Conservation (phyloP, 2,888 invertebrate species). For the Deladenus siricidicola region DNA sequence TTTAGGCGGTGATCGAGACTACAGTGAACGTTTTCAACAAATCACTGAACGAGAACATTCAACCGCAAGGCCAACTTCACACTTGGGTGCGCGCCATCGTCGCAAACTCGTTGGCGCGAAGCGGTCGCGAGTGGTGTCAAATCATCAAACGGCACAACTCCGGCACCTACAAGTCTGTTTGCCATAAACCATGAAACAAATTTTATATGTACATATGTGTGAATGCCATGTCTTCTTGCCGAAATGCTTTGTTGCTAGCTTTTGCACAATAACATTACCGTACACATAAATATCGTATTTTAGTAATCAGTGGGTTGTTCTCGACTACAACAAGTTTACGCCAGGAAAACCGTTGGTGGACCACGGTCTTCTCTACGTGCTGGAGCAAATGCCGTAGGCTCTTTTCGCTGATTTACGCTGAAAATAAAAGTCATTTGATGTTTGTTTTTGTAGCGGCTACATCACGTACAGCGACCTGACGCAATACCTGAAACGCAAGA, state of each 20-base stretch:
- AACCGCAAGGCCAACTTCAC: constrained; percentile 57
- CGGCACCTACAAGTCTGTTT: constrained; percentile 71
- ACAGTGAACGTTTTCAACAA: constrained; percentile 69
- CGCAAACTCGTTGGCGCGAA: constrained; percentile 71
- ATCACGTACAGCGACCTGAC: constrained; percentile 46
- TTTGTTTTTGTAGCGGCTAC: constrained; percentile 34
- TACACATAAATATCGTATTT: too few species aligned
- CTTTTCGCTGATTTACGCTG: constrained; percentile 10
- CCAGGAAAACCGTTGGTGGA: constrained; percentile 55
- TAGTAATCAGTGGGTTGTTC: constrained; percentile 76
- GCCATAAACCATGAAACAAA: too few species aligned
- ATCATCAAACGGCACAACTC: constrained; percentile 67
- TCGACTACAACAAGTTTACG: constrained; percentile 66
- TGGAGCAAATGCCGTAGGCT: constrained; percentile 65
- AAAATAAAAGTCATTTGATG: background rate
- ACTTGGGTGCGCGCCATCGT: constrained; percentile 72
- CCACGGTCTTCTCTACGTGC: constrained; percentile 62
- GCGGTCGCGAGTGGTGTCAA: constrained; percentile 68
- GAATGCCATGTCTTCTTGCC: background rate
- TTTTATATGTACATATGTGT: constrained; percentile 18
- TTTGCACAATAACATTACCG: constrained; percentile 66
- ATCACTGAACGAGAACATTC: constrained; percentile 65
- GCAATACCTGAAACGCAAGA: constrained; percentile 55
- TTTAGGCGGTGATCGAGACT: constrained; percentile 66
- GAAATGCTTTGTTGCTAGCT: constrained; percentile 65